Conservation (phyloP, 2,797 vertebrate species). For the Phrynocephalus guinanensis region DNA sequence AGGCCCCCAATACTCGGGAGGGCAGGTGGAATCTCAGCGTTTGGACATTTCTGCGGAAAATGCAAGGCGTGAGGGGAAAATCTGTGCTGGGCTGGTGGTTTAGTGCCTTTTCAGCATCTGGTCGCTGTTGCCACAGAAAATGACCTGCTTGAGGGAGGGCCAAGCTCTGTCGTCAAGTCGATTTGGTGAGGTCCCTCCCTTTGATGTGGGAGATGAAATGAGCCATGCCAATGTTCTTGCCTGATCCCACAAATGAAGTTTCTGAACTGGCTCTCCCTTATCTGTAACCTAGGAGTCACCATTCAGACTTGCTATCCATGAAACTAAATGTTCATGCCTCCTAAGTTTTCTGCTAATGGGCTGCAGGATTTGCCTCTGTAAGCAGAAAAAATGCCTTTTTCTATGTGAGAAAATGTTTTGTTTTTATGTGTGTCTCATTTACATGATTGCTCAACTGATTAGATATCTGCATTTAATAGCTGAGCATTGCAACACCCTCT, state of each 20-base stretch:
- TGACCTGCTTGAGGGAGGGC: not conserved
- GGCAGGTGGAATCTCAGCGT: not conserved
- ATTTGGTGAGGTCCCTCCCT: not conserved
- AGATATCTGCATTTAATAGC: slow-evolving; percentile 53
- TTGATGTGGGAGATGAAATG: no score
- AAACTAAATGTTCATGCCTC: not conserved
- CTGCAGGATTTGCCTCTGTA: slow-evolving; percentile 58
- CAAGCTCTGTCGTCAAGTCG: not conserved
- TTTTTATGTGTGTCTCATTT: slow-evolving; percentile 55
- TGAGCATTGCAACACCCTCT: slow-evolving; percentile 52
- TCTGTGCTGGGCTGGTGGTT: not conserved
- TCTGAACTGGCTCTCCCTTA: not conserved
- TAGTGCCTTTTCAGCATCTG: not conserved
- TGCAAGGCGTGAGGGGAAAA: not conserved
- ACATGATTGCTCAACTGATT: slow-evolving; percentile 51
- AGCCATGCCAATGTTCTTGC: not conserved
- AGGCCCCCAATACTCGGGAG: not conserved
- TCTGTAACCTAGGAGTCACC: not conserved
- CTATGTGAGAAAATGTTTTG: slow-evolving; percentile 25
- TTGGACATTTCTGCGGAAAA: not conserved
- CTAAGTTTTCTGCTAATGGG: slow-evolving; percentile 50
- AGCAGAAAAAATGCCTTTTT: slow-evolving; percentile 15
- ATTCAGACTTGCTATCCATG: slow-evolving; percentile 9
- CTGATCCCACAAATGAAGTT: not conserved
- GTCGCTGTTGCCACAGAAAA: not conserved